Percentiles rank a stretch among this genome's conserved stretches.
Conservation (phyloP, 2,888 invertebrate genomes). For the Linnaemya vulpina region DNA sequence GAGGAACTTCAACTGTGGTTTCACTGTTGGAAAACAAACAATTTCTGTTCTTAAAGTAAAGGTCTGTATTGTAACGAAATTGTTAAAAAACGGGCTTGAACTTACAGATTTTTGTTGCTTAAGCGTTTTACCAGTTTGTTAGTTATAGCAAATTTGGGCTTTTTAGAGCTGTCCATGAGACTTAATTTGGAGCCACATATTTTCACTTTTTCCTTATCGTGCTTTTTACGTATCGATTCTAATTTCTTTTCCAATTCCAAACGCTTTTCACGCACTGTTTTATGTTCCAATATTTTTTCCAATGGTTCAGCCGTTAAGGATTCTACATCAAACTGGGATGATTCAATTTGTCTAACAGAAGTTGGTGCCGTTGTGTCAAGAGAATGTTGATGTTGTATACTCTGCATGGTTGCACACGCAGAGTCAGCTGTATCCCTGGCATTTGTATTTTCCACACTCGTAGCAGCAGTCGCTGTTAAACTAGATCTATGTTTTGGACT, state of each 20-base stretch:
- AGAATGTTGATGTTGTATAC: slow-evolving; percentile 82
- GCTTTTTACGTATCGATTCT: slow-evolving; percentile 91
- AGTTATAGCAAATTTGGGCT: slow-evolving; percentile 89
- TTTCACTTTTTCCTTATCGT: slow-evolving; percentile 89
- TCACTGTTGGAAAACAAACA: slow-evolving; percentile 81
- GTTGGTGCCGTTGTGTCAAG: slow-evolving; percentile 80
- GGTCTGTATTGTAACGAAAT: slow-evolving; percentile 35
- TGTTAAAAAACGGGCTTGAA: slow-evolving; percentile 45
- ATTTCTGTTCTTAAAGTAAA: slow-evolving; percentile 81
- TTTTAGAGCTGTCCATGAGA: slow-evolving; percentile 85
- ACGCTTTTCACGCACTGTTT: slow-evolving; percentile 91
- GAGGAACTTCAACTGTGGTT: slow-evolving; percentile 81
- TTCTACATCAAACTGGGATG: slow-evolving; percentile 80
- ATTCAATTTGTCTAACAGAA: slow-evolving; percentile 80
- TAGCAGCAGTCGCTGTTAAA: slow-evolving; percentile 78
- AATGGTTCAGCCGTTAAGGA: slow-evolving; percentile 89
- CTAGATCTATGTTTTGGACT: slow-evolving; percentile 84
- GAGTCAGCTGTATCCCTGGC: slow-evolving; percentile 76
- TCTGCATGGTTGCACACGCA: slow-evolving; percentile 75
- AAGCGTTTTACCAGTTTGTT: slow-evolving; percentile 89
- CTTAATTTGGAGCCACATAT: slow-evolving; percentile 86
- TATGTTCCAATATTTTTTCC: slow-evolving; percentile 91
- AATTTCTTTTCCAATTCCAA: slow-evolving; percentile 94
- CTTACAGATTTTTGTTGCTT: slow-evolving; percentile 92
- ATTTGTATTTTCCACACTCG: slow-evolving; percentile 77